A percentile compares a stretch with the other conserved stretches of the same genome.
phyloP scores from a whole-genome alignment of 2,888 invertebrate species.

The Leucophora obtusa region DNA sequence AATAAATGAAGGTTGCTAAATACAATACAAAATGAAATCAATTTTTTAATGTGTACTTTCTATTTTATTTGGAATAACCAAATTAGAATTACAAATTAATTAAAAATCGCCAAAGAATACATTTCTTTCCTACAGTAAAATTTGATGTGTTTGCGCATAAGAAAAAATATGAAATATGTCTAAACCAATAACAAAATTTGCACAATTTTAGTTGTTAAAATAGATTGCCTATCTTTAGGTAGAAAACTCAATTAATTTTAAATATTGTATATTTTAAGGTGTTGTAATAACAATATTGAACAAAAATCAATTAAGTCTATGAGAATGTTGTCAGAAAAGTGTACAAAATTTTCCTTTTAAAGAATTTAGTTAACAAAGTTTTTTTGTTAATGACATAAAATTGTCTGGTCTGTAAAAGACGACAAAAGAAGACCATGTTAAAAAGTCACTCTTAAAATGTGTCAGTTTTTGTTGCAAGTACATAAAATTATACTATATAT shows the following conservation, averaged over 20 bases:
- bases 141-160: too few species aligned
- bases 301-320: neutral
- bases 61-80: too few species aligned
- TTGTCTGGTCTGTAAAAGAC: conserved; percentile 37
- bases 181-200: neutral
- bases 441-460: conserved; percentile 24
- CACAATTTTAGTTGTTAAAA: neutral
- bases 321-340: neutral
- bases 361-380: too few species aligned
- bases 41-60: too few species aligned
- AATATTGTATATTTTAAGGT: conserved; percentile 14
- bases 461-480: conserved; percentile 9
- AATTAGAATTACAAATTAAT: too few species aligned
- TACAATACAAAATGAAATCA: too few species aligned
- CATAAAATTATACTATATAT: neutral
- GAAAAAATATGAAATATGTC: neutral
- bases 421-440: neutral
- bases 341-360: neutral
- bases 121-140: too few species aligned
- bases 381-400: conserved; percentile 20
- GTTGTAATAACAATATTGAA: neutral
- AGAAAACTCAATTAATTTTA: neutral
- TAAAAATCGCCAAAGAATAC: too few species aligned
- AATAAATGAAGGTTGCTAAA: too few species aligned
- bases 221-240: neutral